Base-by-base conservation (phyloP, 2,888 invertebrate genomes). In the Sarcophaga carnaria region DNA sequence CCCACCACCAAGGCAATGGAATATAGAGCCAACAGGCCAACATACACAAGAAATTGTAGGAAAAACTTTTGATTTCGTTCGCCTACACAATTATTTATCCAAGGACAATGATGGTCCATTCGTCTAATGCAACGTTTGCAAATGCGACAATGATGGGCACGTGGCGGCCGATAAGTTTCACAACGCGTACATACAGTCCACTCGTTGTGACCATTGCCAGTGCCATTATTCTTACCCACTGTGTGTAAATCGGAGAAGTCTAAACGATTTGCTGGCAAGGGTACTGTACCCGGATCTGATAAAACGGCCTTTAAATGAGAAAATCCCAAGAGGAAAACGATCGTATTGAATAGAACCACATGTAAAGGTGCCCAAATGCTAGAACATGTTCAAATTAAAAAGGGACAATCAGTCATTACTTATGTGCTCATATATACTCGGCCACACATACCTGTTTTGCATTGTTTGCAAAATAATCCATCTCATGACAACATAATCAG, bases 11-110 rank as follows among this genome's bases (percentile, higher is more conserved):
- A 93, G n/a, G 94, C 94, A 64, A 97, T 94, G 11, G 96, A 95
- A 92, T 97, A 96, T 0, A 95, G 89, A 3, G 95, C 94, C 85
- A 96, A 92, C 69, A 95, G 93, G 80, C 96, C 97, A 85, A 97
- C 97, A 92, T 97, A 97, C 64, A 97, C 94, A 88, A 97, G 94
- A 94, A 98, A 98, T 92, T 98, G 97, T 88, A 98, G 95, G 93
- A 98, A 98, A 94, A 96, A 98, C 93, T 97, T 98, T 94, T 98
- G 98, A 94, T 98, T 98, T 90, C 95, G 95, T 93, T 98, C 98
- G 67, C 98, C 98, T 6, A 98, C 97, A 93, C 98, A 98, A 93
- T 98, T 98, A 93, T 98, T 98, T 71, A 98, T 97, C 97, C 97
- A 97, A 6, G 97, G 97, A 93, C 98, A 97, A 93, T 98, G 97